phyloP scores from a whole-genome alignment of 2,888 invertebrate species.

The Dolichopus griseipennis region DNA sequence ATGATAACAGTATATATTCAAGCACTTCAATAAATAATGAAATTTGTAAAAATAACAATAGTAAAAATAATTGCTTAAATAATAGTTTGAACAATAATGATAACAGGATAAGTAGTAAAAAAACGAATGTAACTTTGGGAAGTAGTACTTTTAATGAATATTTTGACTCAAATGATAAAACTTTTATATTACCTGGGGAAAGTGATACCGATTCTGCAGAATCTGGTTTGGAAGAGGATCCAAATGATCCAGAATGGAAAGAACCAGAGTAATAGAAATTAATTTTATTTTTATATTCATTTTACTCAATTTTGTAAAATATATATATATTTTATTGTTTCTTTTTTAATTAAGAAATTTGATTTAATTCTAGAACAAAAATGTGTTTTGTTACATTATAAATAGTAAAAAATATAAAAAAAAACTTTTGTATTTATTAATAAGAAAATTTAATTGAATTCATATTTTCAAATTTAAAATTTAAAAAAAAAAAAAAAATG shows the following conservation, averaged over 20 bases:
- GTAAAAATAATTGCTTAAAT: not conserved
- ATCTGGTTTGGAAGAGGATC: slow-evolving; percentile 66
- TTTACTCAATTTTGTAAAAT: too few relatives aligned
- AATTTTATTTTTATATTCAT: too few relatives aligned
- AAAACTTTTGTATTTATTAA: too few relatives aligned
- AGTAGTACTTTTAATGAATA: slow-evolving; percentile 26
- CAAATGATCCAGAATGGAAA: slow-evolving; percentile 78
- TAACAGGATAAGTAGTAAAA: slow-evolving; percentile 1
- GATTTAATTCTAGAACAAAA: too few relatives aligned
- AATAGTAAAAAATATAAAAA: too few relatives aligned
- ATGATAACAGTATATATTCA: not conserved
- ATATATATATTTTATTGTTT: too few relatives aligned
- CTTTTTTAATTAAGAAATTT: too few relatives aligned
- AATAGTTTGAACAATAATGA: not conserved
- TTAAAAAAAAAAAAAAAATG: too few relatives aligned
- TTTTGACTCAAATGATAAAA: slow-evolving; percentile 26
- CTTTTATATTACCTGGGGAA: slow-evolving; percentile 24
- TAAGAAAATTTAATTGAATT: too few relatives aligned
- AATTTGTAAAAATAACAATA: not conserved
- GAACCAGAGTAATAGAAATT: slow-evolving; percentile 21
- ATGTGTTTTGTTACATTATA: too few relatives aligned
- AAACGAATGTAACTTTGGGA: slow-evolving; percentile 15
- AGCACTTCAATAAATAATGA: not conserved
- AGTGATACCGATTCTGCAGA: slow-evolving; percentile 32
- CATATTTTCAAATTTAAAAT: too few relatives aligned